These are phyloP conservation scores for Limnothrissa miodon DNA, from an alignment of 2,113 vertebrate genomes.

Conservation along the genomic window DNA sequence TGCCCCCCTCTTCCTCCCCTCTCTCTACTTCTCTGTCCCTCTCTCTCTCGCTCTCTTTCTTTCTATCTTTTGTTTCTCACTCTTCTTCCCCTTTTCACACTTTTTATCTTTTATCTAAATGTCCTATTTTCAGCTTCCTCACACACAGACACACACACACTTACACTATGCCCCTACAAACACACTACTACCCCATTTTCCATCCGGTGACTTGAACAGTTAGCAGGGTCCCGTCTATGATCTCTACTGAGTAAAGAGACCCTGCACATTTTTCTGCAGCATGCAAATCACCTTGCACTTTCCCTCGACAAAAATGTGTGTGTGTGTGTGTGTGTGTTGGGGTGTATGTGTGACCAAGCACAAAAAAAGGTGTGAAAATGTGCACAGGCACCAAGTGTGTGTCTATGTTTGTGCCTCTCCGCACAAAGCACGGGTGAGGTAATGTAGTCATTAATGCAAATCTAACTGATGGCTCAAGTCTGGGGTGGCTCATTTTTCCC, in stretches of 20 bases:
- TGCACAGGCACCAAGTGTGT: neutral
- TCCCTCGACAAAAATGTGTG: neutral
- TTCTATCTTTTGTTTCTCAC: neutral
- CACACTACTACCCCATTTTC: neutral
- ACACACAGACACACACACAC: conserved; percentile 20
- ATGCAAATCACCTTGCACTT: conserved; percentile 14
- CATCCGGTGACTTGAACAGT: neutral
- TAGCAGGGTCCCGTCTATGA: neutral
- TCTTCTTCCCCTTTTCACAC: neutral
- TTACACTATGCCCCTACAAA: neutral
- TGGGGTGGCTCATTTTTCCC: neutral
- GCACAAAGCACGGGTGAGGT: neutral
- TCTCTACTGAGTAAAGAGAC: neutral
- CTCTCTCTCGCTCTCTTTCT: neutral
- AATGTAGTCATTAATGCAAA: neutral
- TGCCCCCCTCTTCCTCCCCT: neutral
- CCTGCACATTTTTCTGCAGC: neutral
- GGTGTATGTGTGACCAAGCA: neutral
- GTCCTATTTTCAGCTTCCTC: neutral
- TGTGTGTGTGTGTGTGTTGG: neutral
- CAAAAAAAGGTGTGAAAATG: neutral
- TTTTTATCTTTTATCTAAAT: neutral
- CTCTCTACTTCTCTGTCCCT: neutral
- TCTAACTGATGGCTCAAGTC: neutral
- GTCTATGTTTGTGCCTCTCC: neutral